Base-by-base conservation (phyloP, 1,140 invertebrate genomes). In the Globodera ellingtonae region DNA sequence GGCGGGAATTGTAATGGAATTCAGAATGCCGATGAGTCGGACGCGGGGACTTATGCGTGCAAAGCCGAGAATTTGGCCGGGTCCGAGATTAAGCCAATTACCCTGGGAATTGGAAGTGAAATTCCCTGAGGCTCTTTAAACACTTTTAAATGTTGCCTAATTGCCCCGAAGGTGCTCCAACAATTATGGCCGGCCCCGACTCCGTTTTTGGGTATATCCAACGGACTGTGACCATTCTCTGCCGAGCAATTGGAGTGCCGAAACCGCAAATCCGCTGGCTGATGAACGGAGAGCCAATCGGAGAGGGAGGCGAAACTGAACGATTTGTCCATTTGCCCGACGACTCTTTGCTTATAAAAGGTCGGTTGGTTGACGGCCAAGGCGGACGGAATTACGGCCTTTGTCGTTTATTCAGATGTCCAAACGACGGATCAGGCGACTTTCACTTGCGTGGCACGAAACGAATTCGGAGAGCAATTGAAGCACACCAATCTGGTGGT, bases 11-110 rank as follows among this genome's bases (percentile, higher is more conserved):
- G 6, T 21, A 62, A 5, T n/a, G 8, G 56, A 75, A 62, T 69
- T 86, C 46, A 88, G 86, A 78, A 78, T 13, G 87, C 86, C 2
- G 81, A 84, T 35, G 88, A 89, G 50, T 81, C 81, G 6, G 87
- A 88, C 76, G 83, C 86, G 13, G 91, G 91, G 4, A 79, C 87
- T 3, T 91, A 91, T 82, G 84, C 86, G 13, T 91, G 91, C 87
- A 88, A 90, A 35, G 91, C 90, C 9, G 87, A 87, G 44, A 91
- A 91, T 79, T 87, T 89, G 52, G 91, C 91, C 50, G 91, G 91
- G 0, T 82, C 82, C 18, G 89, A 89, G 72, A 84, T 84, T 0
- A 89, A 88, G 48, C 83, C 80, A 0, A 82, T 90, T 1, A 83
- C 76, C 4, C 82, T 91, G 24, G 86, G 89, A 80, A 89, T 91